A percentile compares a stretch with the other conserved stretches of the same genome.
These are phyloP conservation scores for Ceratotherium simum DNA, from an alignment of 2,113 vertebrate species.

Conservation along the genomic window DNA sequence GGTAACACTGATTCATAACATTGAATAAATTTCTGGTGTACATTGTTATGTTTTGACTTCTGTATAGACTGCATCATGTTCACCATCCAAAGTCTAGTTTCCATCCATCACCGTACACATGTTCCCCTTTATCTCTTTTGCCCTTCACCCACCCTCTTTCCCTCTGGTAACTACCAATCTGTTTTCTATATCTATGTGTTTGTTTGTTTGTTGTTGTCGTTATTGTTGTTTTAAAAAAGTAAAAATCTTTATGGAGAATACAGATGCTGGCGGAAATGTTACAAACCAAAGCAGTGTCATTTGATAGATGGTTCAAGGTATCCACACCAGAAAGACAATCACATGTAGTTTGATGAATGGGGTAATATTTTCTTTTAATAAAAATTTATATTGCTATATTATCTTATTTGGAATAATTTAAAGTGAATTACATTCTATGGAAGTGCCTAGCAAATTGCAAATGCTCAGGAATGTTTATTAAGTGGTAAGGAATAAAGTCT, in stretches of 20 bases:
- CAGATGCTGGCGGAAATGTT: background rate
- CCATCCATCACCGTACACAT: too few species aligned
- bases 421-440: background rate
- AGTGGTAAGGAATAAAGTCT: background rate
- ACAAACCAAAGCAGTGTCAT: constrained; percentile 5
- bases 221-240: background rate
- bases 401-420: constrained; percentile 42
- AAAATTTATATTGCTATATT: background rate
- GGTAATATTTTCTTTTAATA: constrained; percentile 32
- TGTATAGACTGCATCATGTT: too few species aligned
- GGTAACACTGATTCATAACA: too few species aligned
- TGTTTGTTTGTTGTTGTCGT: too few species aligned
- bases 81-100: too few species aligned
- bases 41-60: too few species aligned
- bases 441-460: background rate
- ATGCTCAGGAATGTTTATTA: background rate
- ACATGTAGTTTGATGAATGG: background rate
- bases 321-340: background rate
- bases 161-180: too few species aligned
- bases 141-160: too few species aligned
- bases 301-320: background rate
- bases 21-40: too few species aligned
- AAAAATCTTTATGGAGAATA: background rate
- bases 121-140: too few species aligned
- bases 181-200: too few species aligned